phyloP scores from a whole-genome alignment of 2,888 invertebrate species.

The Isoperla grammatica region DNA sequence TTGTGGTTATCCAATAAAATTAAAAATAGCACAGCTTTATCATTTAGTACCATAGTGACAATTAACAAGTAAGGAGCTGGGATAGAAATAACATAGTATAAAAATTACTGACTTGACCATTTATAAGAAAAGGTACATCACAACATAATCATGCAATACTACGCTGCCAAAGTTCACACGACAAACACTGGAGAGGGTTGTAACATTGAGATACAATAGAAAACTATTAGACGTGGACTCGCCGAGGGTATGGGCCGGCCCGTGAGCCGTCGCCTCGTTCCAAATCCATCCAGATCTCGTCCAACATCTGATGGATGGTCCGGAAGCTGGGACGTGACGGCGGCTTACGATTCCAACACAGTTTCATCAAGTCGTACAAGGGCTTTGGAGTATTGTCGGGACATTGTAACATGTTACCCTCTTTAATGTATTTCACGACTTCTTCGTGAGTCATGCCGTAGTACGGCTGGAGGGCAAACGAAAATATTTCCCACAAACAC shows the following conservation, averaged over 20 bases:
- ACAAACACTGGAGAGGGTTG: too few relatives aligned
- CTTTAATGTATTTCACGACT: constrained; percentile 90
- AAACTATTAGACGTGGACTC: constrained; percentile 28
- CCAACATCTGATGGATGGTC: constrained; percentile 71
- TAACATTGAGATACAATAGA: background rate
- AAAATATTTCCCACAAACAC: constrained; percentile 94
- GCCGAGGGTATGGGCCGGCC: constrained; percentile 25
- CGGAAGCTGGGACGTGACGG: constrained; percentile 80
- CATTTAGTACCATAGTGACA: too few relatives aligned
- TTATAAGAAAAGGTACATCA: too few relatives aligned
- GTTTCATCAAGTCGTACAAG: constrained; percentile 87
- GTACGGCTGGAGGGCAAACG: constrained; percentile 93
- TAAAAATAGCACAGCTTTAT: too few relatives aligned
- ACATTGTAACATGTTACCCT: constrained; percentile 82
- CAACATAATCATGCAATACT: too few relatives aligned
- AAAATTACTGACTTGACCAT: too few relatives aligned
- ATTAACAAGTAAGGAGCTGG: too few relatives aligned
- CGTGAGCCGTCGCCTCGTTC: constrained; percentile 33
- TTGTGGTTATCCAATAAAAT: too few relatives aligned
- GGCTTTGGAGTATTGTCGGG: constrained; percentile 85
- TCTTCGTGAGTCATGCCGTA: constrained; percentile 97
- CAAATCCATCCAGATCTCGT: constrained; percentile 53
- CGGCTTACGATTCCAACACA: constrained; percentile 88
- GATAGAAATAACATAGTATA: too few relatives aligned
- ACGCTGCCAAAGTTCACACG: too few relatives aligned